Percentiles rank a stretch among this genome's conserved stretches.
Evolutionary conservation across 2,797 vertebrate genomes (phyloP).

Genomic region (Galagoides demidoff): DNA sequence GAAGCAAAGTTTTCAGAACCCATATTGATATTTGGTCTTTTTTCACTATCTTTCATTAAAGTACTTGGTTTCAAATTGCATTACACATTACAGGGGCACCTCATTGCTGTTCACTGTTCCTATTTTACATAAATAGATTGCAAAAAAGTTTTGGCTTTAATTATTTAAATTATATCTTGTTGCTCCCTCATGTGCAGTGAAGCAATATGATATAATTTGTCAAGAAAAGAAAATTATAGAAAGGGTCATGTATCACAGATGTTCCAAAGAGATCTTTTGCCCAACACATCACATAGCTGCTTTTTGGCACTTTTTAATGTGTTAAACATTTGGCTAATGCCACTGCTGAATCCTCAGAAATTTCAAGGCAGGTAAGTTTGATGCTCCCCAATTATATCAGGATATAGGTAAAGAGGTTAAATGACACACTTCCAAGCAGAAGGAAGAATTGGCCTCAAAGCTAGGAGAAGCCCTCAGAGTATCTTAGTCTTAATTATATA

Average conservation of each 20-base stretch:
- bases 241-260: conserved; percentile 72
- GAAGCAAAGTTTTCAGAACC: background rate
- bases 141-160: conserved; percentile 29
- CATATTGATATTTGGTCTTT: background rate
- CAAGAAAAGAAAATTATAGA: conserved; percentile 51
- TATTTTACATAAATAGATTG: conserved; percentile 42
- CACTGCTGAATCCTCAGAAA: conserved; percentile 46
- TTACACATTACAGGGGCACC: background rate
- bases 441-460: conserved; percentile 38
- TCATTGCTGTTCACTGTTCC: background rate
- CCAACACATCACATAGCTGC: background rate
- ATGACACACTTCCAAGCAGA: conserved; percentile 45
- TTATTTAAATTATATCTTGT: conserved; percentile 58
- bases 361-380: conserved; percentile 48
- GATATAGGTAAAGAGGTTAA: conserved; percentile 47
- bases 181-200: conserved; percentile 51
- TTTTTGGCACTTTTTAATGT: conserved; percentile 57
- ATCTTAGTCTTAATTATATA: conserved; percentile 59
- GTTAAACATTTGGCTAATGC: conserved; percentile 52
- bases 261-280: conserved; percentile 60
- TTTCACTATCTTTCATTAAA: conserved; percentile 25
- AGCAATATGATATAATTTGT: conserved; percentile 68
- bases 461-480: background rate
- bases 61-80: conserved; percentile 33
- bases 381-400: background rate